Conservation (phyloP, 2,797 vertebrate genomes). For the Sebastes umbrosus region DNA sequence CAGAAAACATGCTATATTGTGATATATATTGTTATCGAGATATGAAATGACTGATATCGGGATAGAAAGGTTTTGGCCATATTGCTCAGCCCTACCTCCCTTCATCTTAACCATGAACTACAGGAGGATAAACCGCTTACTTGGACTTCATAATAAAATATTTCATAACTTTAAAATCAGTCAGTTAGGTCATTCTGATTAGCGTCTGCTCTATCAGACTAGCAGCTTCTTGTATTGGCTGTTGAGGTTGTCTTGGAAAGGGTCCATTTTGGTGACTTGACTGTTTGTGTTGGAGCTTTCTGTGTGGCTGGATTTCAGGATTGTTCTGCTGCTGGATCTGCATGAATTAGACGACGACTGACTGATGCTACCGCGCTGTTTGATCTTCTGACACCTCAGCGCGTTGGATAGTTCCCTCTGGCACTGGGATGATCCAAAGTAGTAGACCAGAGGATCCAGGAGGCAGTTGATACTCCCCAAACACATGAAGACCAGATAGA, state of each 20-base stretch:
- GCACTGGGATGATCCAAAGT: constrained; percentile 92
- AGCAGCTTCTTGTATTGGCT: constrained; percentile 88
- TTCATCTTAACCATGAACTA: not conserved
- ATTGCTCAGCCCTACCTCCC: not conserved
- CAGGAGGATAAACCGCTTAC: not conserved
- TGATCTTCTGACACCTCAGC: constrained; percentile 75
- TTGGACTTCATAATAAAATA: not conserved
- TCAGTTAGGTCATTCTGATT: not conserved
- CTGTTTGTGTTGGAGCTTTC: constrained; percentile 17
- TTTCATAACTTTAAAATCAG: not conserved
- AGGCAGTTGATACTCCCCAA: constrained; percentile 90
- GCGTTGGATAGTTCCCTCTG: constrained; percentile 81
- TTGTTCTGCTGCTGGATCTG: constrained; percentile 68
- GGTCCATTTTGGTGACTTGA: constrained; percentile 49
- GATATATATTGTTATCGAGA: no score
- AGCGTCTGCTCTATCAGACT: constrained; percentile 56
- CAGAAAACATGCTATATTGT: no score
- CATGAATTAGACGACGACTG: constrained; percentile 20
- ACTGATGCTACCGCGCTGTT: constrained; percentile 39
- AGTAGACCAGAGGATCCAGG: constrained; percentile 92
- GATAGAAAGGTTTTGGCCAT: no score
- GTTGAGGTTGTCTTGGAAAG: constrained; percentile 68
- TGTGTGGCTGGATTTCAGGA: constrained; percentile 40
- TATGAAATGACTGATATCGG: no score
- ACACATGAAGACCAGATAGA: constrained; percentile 88